Base-by-base conservation (phyloP, 64 coral and sea anemone species). In the Stylophora pistillata region DNA sequence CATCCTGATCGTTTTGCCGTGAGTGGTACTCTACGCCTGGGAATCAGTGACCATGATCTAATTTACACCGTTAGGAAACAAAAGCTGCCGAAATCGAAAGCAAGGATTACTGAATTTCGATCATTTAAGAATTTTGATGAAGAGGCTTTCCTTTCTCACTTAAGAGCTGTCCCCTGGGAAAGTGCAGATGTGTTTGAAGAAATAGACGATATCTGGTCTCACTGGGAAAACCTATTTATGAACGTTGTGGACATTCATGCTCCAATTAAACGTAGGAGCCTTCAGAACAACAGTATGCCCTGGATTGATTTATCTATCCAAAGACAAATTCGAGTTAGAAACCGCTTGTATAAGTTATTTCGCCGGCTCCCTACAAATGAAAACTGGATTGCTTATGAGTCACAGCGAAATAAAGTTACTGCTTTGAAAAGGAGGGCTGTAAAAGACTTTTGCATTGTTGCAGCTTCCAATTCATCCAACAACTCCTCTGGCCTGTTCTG, bases 381-480 rank as follows among this genome's bases (percentile, higher is more conserved):
- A 21, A 86, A 86, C 55, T 91, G 90, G 90, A n/a, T 23, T 23
- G 53, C 53, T 34, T 91, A 91, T 56, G 78, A 55, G 77, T n/a
- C 53, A 68, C 90, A 86, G 86, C 18, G 81, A 33, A 91, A 86
- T 63, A 78, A 37, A 57, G 90, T 91, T 23, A 68, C 90, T 7
- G 65, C 72, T 16, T 30, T 91, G 56, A 91, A 91, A 65, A 91
- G 81, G 77, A 91, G 69, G 10, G 76, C 72, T 61, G 72, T 91
- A 14, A 91, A 86, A 30, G 73, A 30, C 23, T 86, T 91, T 63
- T 91, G 90, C 30, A 55, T 26, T 23, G 56, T 86, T 69, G 72
- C 81, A 17, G 73, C 81, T 23, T 53, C 74, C 55, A 58, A 69
- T 54, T 23, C 72, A 63, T n/a, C n/a, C n/a, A n/a, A n/a, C n/a